phyloP scores from a whole-genome alignment of 2,888 invertebrate genomes.

The Pherbina coryleti region DNA sequence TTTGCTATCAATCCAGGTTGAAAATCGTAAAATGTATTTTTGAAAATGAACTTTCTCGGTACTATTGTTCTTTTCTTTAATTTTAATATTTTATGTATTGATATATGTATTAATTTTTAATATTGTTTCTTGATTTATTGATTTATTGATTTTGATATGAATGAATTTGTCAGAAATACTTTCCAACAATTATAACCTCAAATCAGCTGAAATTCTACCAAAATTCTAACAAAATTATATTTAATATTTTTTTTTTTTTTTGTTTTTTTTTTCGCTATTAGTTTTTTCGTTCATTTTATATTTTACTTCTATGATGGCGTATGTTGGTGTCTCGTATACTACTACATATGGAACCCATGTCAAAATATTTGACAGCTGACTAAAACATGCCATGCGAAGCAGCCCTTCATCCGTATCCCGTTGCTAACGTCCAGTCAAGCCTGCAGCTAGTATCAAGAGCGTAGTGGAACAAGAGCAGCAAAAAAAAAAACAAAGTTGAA shows the following conservation, averaged over 20 bases:
- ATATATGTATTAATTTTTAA: not conserved
- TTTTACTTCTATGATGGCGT: slow-evolving; percentile 12
- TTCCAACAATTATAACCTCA: not conserved
- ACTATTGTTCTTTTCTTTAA: too few species aligned
- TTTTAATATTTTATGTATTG: too few species aligned
- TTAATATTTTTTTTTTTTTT: not conserved
- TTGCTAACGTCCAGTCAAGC: slow-evolving; percentile 45
- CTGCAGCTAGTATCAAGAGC: slow-evolving; percentile 23
- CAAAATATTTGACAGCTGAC: slow-evolving; percentile 71
- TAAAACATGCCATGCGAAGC: slow-evolving; percentile 68
- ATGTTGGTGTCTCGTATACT: not conserved
- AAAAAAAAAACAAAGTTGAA: not conserved
- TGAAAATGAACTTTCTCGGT: too few species aligned
- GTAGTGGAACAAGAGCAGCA: slow-evolving; percentile 5
- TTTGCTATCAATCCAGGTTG: too few species aligned
- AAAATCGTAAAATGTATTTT: too few species aligned
- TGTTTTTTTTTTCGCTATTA: not conserved
- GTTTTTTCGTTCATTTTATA: slow-evolving; percentile 2
- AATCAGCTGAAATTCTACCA: slow-evolving; percentile 27
- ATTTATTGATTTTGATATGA: not conserved
- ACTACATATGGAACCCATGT: slow-evolving; percentile 65
- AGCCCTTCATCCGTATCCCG: slow-evolving; percentile 50
- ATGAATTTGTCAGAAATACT: slow-evolving; percentile 2
- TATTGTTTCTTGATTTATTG: too few species aligned
- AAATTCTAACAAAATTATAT: not conserved